Conservation (phyloP, 2,797 vertebrate genomes). For the Channallabes apus region DNA sequence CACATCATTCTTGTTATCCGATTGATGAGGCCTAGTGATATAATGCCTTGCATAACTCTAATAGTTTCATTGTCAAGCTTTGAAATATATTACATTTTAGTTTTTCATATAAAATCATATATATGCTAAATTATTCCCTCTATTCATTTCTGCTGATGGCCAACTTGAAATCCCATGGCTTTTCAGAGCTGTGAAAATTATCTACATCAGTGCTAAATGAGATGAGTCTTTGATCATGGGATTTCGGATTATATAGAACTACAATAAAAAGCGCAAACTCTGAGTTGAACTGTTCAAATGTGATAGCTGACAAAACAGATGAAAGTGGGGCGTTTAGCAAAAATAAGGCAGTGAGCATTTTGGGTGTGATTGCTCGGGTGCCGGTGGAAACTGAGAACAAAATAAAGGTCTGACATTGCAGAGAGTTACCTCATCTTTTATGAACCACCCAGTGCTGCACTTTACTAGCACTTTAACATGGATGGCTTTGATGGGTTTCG, state of each 20-base stretch:
- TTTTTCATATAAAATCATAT: constrained; percentile 16
- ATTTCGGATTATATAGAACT: constrained; percentile 69
- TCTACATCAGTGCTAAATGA: constrained; percentile 59
- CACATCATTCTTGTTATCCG: background rate
- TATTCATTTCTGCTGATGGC: constrained; percentile 1
- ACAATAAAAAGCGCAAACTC: constrained; percentile 63
- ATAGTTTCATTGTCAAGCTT: background rate
- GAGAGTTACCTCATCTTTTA: constrained; percentile 41
- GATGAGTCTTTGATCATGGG: constrained; percentile 59
- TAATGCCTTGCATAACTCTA: background rate
- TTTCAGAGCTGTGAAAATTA: constrained; percentile 58
- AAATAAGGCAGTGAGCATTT: constrained; percentile 52
- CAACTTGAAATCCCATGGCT: constrained; percentile 56
- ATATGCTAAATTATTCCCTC: background rate
- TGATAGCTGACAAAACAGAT: constrained; percentile 68
- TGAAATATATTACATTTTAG: background rate
- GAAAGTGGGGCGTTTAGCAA: constrained; percentile 57
- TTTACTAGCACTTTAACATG: constrained; percentile 35
- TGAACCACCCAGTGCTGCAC: constrained; percentile 28
- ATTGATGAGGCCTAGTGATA: background rate
- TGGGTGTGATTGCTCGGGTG: constrained; percentile 19
- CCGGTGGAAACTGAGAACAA: constrained; percentile 18
- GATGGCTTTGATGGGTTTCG: constrained; percentile 38
- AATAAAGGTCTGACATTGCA: constrained; percentile 31
- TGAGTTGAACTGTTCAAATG: constrained; percentile 64